Conservation (phyloP, 2,888 invertebrate species). For the Drosophila falleni region DNA sequence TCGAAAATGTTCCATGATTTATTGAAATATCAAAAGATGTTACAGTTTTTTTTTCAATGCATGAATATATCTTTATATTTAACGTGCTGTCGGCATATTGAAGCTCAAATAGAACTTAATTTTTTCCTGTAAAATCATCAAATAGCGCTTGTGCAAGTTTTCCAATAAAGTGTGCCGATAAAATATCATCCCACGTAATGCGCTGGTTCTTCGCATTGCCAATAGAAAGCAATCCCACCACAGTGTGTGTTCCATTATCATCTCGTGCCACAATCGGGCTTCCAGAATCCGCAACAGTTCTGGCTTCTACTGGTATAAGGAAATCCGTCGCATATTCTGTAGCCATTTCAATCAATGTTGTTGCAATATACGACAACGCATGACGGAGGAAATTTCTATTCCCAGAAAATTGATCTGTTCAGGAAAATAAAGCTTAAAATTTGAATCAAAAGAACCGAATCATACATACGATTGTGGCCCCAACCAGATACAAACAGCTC, state of each 20-base stretch:
- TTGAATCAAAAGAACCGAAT: too few species aligned
- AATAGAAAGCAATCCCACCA: not conserved
- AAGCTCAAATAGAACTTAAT: too few species aligned
- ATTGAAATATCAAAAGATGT: not conserved
- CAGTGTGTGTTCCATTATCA: not conserved
- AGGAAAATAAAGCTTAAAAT: not conserved
- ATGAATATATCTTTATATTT: too few species aligned
- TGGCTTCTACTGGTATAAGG: not conserved
- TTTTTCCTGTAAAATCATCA: too few species aligned
- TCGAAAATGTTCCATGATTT: not conserved
- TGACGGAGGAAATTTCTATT: not conserved
- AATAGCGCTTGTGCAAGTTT: too few species aligned
- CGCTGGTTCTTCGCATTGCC: too few species aligned
- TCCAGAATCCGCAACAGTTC: not conserved
- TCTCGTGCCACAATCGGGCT: not conserved
- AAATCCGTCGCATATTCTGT: not conserved
- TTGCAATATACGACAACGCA: too few species aligned
- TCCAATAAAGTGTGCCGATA: too few species aligned
- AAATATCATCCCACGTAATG: too few species aligned
- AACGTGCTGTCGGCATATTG: too few species aligned
- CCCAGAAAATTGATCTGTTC: not conserved
- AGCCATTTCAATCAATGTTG: not conserved
- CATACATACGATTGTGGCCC: not conserved
- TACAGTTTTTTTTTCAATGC: not conserved
- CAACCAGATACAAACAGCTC: constrained; percentile 1